Evolutionary conservation across 1,140 invertebrate genomes (phyloP), one percentile per base, ranked within the genome.

Genomic region (Tenebrio molitor): DNA sequence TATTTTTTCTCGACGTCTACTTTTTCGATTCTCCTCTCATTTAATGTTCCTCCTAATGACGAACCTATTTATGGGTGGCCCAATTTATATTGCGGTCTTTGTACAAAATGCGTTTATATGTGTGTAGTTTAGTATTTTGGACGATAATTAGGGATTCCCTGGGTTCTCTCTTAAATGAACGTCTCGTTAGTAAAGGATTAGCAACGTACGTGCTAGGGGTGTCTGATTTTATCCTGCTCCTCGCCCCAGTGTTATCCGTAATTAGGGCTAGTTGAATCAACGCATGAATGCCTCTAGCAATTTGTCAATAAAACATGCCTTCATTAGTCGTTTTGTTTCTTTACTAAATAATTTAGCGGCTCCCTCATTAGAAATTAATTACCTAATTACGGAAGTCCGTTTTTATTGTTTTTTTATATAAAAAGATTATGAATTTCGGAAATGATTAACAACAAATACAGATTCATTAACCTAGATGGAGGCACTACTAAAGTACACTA

Each of bases 131-230:
- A 71, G 73, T 74, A 74, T 74, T 71, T 71, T 71, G 68, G 69
- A 65, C 62, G 63, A 74, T 74, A 74, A 74, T 74, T 74, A 74
- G 73, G 73, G 73, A 71, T 74, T 72, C 69, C 73, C 75, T 46
- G 25, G 66, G 70, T 66, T 74, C 73, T 69, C 65, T 72, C 63
- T 44, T 73, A 77, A 77, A 77, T 77, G 73, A 77, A 77, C 75
- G 73, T 77, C 75, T 77, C 75, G 75, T 77, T 77, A 77, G 75
- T 77, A 71, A 73, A 72, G 73, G 75, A 77, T 77, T 77, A 77
- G 75, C 70, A 70, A 69, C 73, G 75, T 77, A 71, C 75, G 75
- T 77, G 75, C 69, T 70, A 29, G 62, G 75, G 65, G 70, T 74
- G 65, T 74, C 73, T 77, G 72, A 77, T 77, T 77, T 62, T 70